These are phyloP conservation scores for Ciconia nigra DNA, from an alignment of 2,797 vertebrate species.

Conservation along the genomic window DNA sequence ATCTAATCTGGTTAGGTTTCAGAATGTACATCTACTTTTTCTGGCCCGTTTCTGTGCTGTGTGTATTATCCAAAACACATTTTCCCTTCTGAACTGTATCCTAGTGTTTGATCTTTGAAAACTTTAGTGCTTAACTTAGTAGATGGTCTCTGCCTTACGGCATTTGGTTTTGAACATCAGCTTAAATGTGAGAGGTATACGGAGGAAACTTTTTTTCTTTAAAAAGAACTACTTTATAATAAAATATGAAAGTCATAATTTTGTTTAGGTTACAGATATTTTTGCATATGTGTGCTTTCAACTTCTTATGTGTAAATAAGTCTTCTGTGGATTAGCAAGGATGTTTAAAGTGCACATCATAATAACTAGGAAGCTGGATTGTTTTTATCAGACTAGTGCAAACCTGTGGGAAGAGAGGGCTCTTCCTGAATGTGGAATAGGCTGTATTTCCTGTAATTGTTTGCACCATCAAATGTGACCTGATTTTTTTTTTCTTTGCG, in stretches of 20 bases:
- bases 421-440: slow-evolving; percentile 62
- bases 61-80: background rate
- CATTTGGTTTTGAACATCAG: background rate
- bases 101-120: background rate
- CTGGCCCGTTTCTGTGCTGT: background rate
- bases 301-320: slow-evolving; percentile 1
- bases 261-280: background rate
- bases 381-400: slow-evolving; percentile 70
- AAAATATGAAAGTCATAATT: background rate
- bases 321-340: slow-evolving; percentile 47
- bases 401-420: slow-evolving; percentile 68
- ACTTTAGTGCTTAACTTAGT: background rate
- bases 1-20: background rate
- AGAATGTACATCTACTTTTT: background rate
- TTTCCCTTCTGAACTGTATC: background rate
- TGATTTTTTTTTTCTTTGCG: background rate
- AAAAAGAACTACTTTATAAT: background rate
- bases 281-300: slow-evolving; percentile 15
- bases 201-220: background rate
- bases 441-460: slow-evolving; percentile 74
- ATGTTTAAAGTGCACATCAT: slow-evolving; percentile 66
- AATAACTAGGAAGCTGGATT: slow-evolving; percentile 65
- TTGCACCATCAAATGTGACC: slow-evolving; percentile 62
- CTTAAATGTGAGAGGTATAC: background rate
- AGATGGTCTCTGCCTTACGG: background rate